Evolutionary conservation across 2,797 vertebrate species (phyloP).

Genomic region (Macrochelys suwanniensis): DNA sequence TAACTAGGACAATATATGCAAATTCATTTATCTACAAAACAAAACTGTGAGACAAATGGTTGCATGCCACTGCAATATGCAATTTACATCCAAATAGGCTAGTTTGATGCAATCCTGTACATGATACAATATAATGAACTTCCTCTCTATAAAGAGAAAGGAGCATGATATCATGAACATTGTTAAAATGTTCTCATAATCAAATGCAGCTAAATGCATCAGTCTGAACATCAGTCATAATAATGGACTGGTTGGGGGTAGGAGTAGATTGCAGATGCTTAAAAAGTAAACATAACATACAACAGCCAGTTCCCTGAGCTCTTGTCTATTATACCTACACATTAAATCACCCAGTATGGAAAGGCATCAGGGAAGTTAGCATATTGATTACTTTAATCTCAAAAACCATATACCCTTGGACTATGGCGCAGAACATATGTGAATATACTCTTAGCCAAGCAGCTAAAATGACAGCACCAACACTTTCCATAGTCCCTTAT

Average conservation of each 20-base stretch:
- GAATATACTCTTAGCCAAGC: background rate
- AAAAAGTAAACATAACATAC: background rate
- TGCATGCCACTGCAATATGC: background rate
- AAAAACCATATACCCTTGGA: background rate
- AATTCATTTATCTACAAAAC: background rate
- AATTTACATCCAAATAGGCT: constrained; percentile 11
- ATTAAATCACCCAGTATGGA: background rate
- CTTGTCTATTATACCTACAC: background rate
- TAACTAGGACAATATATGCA: background rate
- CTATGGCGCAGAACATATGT: background rate
- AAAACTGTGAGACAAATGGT: constrained; percentile 1
- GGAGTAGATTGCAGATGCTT: background rate
- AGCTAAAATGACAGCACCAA: background rate
- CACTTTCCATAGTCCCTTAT: background rate
- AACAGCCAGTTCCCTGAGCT: background rate
- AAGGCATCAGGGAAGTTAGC: background rate
- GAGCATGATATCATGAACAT: background rate
- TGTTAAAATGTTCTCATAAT: background rate
- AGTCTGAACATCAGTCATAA: background rate
- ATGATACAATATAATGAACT: background rate
- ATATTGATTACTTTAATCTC: background rate
- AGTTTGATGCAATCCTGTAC: background rate
- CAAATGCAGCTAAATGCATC: background rate
- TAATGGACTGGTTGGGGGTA: background rate
- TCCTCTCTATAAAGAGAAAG: background rate